A percentile compares a stretch with the other conserved stretches of the same genome.
These are phyloP conservation scores for Formicarius rufipectus DNA, from an alignment of 2,113 vertebrate genomes.

Conservation along the genomic window DNA sequence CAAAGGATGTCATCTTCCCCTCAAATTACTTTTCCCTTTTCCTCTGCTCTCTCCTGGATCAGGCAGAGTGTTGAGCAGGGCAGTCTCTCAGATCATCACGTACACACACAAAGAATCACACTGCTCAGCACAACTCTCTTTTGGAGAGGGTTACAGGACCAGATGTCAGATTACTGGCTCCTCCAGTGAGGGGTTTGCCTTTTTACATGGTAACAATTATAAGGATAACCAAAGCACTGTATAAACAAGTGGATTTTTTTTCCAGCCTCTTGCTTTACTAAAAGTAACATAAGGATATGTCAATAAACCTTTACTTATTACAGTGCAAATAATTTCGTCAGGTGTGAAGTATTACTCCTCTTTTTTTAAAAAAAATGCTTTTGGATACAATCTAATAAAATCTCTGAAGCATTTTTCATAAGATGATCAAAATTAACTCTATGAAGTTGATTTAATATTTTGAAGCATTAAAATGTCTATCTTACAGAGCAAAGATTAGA, in stretches of 20 bases:
- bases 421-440: not conserved
- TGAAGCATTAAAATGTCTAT: not conserved
- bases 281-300: not conserved
- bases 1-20: not conserved
- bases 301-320: not conserved
- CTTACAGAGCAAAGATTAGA: not conserved
- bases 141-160: not conserved
- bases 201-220: not conserved
- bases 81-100: not conserved
- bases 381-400: not conserved
- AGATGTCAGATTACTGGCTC: not conserved
- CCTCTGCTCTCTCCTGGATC: not conserved
- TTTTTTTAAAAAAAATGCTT: not conserved
- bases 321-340: not conserved
- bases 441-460: not conserved
- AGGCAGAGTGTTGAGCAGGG: accelerated
- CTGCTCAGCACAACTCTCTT: not conserved
- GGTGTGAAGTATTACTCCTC: not conserved
- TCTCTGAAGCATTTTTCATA: not conserved
- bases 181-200: not conserved
- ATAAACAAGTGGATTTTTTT: not conserved
- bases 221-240: not conserved
- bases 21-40: not conserved
- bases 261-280: not conserved
- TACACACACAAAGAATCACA: accelerated